phyloP scores from a whole-genome alignment of 2,888 invertebrate genomes.

The Metalampra italica region DNA sequence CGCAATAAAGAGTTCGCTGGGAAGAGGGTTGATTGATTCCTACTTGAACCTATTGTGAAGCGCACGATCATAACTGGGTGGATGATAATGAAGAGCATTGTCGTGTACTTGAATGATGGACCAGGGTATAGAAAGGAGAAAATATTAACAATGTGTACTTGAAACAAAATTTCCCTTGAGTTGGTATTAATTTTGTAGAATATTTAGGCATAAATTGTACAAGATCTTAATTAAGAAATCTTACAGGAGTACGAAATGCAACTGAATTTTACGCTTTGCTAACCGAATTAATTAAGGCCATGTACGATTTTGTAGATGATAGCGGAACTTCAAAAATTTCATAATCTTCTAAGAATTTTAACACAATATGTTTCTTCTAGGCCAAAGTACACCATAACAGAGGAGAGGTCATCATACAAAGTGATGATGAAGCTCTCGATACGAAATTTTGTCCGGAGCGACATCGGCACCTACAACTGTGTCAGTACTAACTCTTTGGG shows the following conservation, averaged over 20 bases:
- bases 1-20: constrained; percentile 1
- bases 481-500: constrained; percentile 89
- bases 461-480: constrained; percentile 86
- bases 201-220: too few species aligned
- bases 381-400: constrained; percentile 85
- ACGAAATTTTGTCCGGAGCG: constrained; percentile 71
- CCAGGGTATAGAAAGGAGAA: not conserved
- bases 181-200: too few species aligned
- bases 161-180: too few species aligned
- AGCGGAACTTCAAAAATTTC: too few species aligned
- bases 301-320: too few species aligned
- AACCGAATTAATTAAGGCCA: too few species aligned
- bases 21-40: constrained; percentile 10
- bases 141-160: too few species aligned
- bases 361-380: constrained; percentile 60
- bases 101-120: not conserved
- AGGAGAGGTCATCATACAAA: constrained; percentile 85
- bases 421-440: constrained; percentile 86
- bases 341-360: too few species aligned
- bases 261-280: too few species aligned
- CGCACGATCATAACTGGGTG: constrained; percentile 4
- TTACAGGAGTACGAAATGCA: too few species aligned
- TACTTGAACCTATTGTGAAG: constrained; percentile 6
- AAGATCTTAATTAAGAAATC: too few species aligned
- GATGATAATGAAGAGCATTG: constrained; percentile 3